Conservation (phyloP, 53 echinoderm and acorn worm species). For the Hippasteria phrygiana region DNA sequence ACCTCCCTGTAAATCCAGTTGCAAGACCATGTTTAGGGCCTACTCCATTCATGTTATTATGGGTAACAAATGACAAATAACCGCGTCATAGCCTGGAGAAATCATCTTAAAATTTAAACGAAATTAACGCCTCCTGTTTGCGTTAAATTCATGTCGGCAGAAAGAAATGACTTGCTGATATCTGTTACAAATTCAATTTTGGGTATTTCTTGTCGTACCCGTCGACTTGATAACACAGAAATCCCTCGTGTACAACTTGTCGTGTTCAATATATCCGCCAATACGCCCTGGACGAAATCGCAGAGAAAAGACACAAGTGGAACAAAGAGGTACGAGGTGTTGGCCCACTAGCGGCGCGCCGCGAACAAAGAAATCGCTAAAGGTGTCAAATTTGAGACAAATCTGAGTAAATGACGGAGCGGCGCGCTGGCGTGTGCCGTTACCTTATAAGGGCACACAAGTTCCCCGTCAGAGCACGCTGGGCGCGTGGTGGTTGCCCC, state of each 20-base stretch:
- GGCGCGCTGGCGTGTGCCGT: conserved; percentile 46
- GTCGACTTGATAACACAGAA: background rate
- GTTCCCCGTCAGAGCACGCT: background rate
- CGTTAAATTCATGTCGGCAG: background rate
- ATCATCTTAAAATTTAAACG: background rate
- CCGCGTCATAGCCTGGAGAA: too few species aligned
- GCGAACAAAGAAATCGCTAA: background rate
- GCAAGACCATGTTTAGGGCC: too few species aligned
- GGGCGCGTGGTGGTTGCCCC: conserved; percentile 58
- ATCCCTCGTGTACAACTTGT: conserved; percentile 5
- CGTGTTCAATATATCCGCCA: background rate
- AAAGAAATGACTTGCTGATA: background rate
- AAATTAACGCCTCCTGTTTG: background rate
- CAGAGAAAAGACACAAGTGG: background rate
- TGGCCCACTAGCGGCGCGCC: background rate
- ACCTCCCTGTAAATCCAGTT: too few species aligned
- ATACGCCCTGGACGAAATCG: background rate
- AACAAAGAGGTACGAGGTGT: background rate
- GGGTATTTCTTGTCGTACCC: background rate
- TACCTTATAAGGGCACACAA: conserved; percentile 38
- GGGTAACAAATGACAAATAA: too few species aligned
- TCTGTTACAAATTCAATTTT: conserved; percentile 15
- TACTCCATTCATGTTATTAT: too few species aligned
- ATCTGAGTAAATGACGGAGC: conserved; percentile 31
- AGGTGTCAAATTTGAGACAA: conserved; percentile 37